A percentile compares a stretch with the other conserved stretches of the same genome.
These are phyloP conservation scores for Helarctos malayanus DNA, from an alignment of 2,797 vertebrate genomes.

Conservation along the genomic window DNA sequence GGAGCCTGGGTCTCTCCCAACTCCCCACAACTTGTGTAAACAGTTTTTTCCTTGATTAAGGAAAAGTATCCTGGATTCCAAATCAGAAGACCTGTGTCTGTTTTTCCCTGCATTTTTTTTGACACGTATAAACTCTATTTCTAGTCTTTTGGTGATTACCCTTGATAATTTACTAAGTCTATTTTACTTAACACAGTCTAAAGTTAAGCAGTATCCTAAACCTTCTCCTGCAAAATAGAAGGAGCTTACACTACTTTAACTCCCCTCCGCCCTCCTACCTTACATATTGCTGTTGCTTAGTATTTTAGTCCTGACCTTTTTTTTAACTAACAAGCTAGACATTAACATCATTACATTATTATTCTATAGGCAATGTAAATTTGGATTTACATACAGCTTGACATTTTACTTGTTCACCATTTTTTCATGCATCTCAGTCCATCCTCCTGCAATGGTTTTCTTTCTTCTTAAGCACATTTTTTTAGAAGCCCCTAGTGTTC, in stretches of 20 bases:
- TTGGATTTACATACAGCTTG: neutral
- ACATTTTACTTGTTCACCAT: neutral
- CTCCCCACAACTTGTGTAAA: neutral
- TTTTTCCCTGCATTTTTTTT: neutral
- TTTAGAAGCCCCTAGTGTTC: neutral
- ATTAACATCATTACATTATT: neutral
- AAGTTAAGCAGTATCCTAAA: neutral
- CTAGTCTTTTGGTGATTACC: neutral
- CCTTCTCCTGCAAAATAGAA: neutral
- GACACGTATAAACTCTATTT: neutral
- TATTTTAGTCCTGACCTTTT: neutral
- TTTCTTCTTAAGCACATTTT: slow-evolving; percentile 28
- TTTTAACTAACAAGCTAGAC: neutral
- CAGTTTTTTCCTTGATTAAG: neutral
- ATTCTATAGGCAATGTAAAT: neutral
- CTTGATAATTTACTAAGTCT: neutral
- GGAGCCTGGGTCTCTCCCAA: neutral
- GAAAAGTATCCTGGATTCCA: neutral
- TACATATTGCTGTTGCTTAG: neutral
- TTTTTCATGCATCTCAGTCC: neutral
- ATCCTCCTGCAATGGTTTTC: neutral
- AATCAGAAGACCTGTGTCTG: neutral
- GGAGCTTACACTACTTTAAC: neutral
- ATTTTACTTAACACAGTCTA: neutral
- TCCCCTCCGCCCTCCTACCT: neutral